A percentile compares a stretch with the other conserved stretches of the same genome.
These are phyloP conservation scores for Otolemur crassicaudatus DNA, from an alignment of 2,797 vertebrate species.

Conservation along the genomic window DNA sequence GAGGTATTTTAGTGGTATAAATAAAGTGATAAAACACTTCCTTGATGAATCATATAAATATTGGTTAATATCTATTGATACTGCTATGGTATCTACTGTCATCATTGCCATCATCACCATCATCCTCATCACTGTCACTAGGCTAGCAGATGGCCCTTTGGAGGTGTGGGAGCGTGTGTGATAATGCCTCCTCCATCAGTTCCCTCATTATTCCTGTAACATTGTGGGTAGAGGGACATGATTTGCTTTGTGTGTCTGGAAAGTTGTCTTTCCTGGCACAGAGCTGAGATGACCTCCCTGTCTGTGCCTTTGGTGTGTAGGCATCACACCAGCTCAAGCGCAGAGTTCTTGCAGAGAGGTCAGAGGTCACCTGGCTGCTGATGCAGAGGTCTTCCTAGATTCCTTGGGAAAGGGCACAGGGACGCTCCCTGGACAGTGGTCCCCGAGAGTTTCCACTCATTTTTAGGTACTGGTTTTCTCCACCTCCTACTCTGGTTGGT, in stretches of 20 bases:
- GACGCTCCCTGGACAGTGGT: not conserved
- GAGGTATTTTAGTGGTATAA: not conserved
- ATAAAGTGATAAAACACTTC: not conserved
- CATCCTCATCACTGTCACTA: not conserved
- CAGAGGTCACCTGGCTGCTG: not conserved
- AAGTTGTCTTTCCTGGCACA: not conserved
- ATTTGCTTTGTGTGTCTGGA: not conserved
- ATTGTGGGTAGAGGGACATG: not conserved
- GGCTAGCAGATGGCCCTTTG: not conserved
- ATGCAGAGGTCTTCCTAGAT: not conserved
- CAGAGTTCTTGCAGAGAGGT: not conserved
- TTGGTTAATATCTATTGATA: not conserved
- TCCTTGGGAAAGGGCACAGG: not conserved
- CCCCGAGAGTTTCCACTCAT: not conserved
- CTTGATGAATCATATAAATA: not conserved
- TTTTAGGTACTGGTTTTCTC: not conserved
- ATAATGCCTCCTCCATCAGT: not conserved
- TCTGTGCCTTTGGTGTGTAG: not conserved
- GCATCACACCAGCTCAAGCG: not conserved
- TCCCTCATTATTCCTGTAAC: not conserved
- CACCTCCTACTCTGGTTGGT: not conserved
- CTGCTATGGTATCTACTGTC: not conserved
- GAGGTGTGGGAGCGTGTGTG: not conserved
- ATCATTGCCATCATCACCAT: no score
- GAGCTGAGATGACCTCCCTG: not conserved